Evolutionary conservation across 2,888 invertebrate species (phyloP).

Genomic region (Matsumyia berberina): DNA sequence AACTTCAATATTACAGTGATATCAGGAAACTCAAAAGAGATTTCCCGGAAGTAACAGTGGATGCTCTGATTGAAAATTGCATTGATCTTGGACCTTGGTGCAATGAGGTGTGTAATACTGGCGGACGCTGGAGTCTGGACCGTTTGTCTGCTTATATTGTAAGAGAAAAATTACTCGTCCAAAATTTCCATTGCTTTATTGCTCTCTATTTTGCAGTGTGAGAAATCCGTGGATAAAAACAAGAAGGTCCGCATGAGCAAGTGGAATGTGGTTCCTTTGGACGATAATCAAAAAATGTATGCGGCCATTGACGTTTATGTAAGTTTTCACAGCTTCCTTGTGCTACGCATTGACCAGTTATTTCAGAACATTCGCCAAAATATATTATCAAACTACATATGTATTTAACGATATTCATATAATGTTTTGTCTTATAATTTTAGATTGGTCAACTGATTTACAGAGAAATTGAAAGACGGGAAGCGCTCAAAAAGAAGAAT

Average conservation of each 20-base stretch:
- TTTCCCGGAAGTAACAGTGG: slow-evolving; percentile 86
- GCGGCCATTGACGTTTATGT: slow-evolving; percentile 89
- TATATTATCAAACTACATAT: no score
- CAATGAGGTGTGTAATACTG: slow-evolving; percentile 85
- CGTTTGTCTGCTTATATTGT: slow-evolving; percentile 86
- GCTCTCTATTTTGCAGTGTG: slow-evolving; percentile 82
- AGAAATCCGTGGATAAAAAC: slow-evolving; percentile 86
- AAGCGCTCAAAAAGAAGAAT: slow-evolving; percentile 79
- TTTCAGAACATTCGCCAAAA: no score
- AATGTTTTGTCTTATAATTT: background rate
- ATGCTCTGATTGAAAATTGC: slow-evolving; percentile 86
- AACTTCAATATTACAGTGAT: slow-evolving; percentile 85
- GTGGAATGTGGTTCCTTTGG: slow-evolving; percentile 87
- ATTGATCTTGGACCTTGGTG: slow-evolving; percentile 86
- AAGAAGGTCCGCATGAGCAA: slow-evolving; percentile 86
- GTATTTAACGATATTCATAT: background rate
- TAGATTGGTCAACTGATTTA: slow-evolving; percentile 84
- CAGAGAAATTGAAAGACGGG: slow-evolving; percentile 80
- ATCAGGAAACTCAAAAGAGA: slow-evolving; percentile 87
- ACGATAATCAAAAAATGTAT: slow-evolving; percentile 85
- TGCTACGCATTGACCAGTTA: no score
- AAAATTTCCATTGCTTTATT: no score
- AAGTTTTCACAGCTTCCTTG: slow-evolving; percentile 80
- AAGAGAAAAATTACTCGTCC: slow-evolving; percentile 73
- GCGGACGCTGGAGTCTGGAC: slow-evolving; percentile 87